Base-by-base conservation (phyloP, 2,888 invertebrate species). In the Habrosyne pyritoides region DNA sequence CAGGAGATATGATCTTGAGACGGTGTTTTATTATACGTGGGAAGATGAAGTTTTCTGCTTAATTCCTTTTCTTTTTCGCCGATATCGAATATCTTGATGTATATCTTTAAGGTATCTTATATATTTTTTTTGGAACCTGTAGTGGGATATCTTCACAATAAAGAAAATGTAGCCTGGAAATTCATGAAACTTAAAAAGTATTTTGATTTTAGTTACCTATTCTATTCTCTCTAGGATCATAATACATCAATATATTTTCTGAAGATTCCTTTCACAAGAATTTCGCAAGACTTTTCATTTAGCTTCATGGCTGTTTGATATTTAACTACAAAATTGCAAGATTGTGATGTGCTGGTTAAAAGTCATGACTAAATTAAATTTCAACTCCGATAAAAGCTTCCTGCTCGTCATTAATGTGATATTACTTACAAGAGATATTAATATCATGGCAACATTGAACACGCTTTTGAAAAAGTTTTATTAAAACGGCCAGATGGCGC, bases 401-500 rank as follows among this genome's bases (percentile, higher is more conserved):
- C 33, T 51, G 28, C 6, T n/a, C 52, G 33, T 42, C 36, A 18
- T 18, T 18, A 8, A 42, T 8, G 42, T 42, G 42, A 42, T 42
- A 42, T 42, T 42, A n/a, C 18, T n/a, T 42, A 18, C 47, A 22
- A 48, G 50, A 24, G 18, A 30, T 6, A 46, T 56, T 55, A 50
- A 47, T 22, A 55, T 33, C 55, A 54, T 47, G 28, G 53, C 28
- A 22, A 55, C 42, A 57, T 50, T 49, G 50, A 52, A 52, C 53
- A 28, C 24, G 8, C 42, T 42, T 42, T 42, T 42, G 42, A 59
- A 56, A 57, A 63, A 57, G 64, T 69, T 69, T 57, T 73, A 73
- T 69, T 67, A 67, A 63, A 72, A 57, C 53, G 47, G 49, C 5
- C 72, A 72, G 66, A 66, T 69, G 71, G 42, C 61, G 56, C 18